A percentile compares a stretch with the other conserved stretches of the same genome.
phyloP scores from a whole-genome alignment of 2,113 vertebrate genomes.

The Cavia porcellus region DNA sequence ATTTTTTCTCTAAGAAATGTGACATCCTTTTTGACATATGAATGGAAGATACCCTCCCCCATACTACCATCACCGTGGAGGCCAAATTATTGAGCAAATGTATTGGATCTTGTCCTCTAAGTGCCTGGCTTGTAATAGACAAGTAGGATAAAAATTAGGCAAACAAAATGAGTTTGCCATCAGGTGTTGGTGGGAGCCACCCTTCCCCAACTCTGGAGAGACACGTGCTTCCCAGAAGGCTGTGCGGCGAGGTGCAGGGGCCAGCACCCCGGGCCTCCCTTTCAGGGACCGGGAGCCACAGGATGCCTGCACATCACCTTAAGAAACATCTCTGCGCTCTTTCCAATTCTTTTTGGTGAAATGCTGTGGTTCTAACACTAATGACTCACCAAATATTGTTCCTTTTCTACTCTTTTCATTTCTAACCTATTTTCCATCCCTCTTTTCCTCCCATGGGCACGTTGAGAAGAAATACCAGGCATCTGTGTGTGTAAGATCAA shows the following conservation, averaged over 20 bases:
- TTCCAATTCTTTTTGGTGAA: neutral
- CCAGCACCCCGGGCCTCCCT: too few relatives aligned
- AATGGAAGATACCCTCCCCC: neutral
- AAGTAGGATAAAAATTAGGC: neutral
- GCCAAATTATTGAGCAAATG: neutral
- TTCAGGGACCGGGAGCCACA: neutral
- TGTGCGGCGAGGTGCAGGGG: neutral
- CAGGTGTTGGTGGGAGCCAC: neutral
- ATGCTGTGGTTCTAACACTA: neutral
- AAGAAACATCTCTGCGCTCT: neutral
- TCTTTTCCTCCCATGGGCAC: neutral
- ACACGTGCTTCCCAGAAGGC: neutral
- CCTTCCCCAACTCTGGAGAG: neutral
- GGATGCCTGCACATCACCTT: neutral
- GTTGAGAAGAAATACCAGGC: slow-evolving; percentile 27
- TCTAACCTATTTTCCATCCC: neutral
- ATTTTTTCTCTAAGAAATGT: slow-evolving; percentile 11
- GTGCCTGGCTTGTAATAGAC: neutral
- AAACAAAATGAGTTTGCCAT: neutral
- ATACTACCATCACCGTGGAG: neutral
- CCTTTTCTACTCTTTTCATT: slow-evolving; percentile 26
- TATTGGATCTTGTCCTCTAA: neutral
- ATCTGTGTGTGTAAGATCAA: neutral
- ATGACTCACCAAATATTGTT: neutral
- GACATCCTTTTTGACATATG: neutral